Base-by-base conservation (phyloP, 1,140 invertebrate species). In the Scaptodrosophila lebanonensis region DNA sequence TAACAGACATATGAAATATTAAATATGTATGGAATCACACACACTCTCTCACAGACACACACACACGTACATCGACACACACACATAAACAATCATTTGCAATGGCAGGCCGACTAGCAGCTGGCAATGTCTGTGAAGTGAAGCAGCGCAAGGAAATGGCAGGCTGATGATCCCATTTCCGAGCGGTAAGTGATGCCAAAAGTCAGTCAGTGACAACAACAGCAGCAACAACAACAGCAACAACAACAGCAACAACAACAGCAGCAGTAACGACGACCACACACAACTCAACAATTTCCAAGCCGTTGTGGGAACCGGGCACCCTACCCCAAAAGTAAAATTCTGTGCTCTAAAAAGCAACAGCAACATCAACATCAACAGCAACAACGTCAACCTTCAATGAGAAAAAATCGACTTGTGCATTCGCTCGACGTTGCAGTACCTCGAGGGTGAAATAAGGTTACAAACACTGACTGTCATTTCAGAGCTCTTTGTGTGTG, bases 141-240 rank as follows among this genome's bases (percentile, higher is more conserved):
- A 60, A 72, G 76, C 67, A 72, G 56, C 61, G 56, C 67, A 56
- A 83, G 79, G 82, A 82, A 84, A 77, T 77, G 72, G 75, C 83
- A 77, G 82, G 83, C 83, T 85, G 83, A 84, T 84, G 82, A 85
- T 85, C 82, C 82, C 82, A 82, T 84, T 84, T 84, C 82, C 82
- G 75, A 84, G 68, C 66, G 75, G 82, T 84, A 84, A 84, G 82
- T 84, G 82, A 84, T 84, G 82, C 82, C 75, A 84, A 60, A 64
- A 64, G 61, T 64, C 60, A 67, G 67, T 64, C 73, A 82, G 62
- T 62, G 43, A 70, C 66, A 68, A 52, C 47, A 50, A 52, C 27
- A 52, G 27, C 60, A 59, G 1, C 3, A n/a, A 7, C 5, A 8
- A 18, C 38, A 40, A 40, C n/a, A 11, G n/a, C 17, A 20, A 40